Evolutionary conservation across 2,888 invertebrate genomes (phyloP), one percentile per base, ranked within the genome.

Genomic region (Lasioglossum leucozonium): DNA sequence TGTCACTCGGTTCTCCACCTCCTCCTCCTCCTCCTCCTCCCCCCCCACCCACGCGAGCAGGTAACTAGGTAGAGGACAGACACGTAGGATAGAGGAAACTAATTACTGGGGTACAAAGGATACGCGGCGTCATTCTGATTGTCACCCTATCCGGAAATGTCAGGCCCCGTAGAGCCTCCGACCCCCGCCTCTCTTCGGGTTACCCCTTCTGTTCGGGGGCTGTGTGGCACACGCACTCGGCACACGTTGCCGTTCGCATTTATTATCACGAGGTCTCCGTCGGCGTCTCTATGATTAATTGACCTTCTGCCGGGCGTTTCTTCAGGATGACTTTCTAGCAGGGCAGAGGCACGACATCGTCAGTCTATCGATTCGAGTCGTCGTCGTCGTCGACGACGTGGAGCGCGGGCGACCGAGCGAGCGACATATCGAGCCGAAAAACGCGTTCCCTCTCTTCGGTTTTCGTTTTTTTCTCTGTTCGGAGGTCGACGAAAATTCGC

Each of bases 41-140:
- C 22, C n/a, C 10, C 30, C 16, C 67, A 67, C 42, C 62, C 67
- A 11, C 69, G 84, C 69, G 65, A 82, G 67, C 75, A 74, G 76
- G 83, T 85, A 85, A 85, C 85, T 82, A 89, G 86, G 84, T 84
- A 72, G 81, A 86, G 77, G 81, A 85, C 76, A 82, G 81, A 74
- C 80, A 69, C 75, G 58, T 55, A 40, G 81, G 83, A 81, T 81
- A 82, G 86, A 89, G 86, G 83, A 90, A 91, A 91, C 89, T 91
- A 91, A 92, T 92, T 91, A 90, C 83, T 77, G 85, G 80, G 71
- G 65, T 86, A 90, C 90, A 91, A 92, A 92, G 90, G 89, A 91
- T 88, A 89, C 87, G 90, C 89, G 87, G 58, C 89, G 88, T 91
- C 92, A 92, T 90, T 91, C 83, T 88, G 89, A 91, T 91, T 91